Base-by-base conservation (phyloP, 2,888 invertebrate species). In the Oligia fasciuncula region DNA sequence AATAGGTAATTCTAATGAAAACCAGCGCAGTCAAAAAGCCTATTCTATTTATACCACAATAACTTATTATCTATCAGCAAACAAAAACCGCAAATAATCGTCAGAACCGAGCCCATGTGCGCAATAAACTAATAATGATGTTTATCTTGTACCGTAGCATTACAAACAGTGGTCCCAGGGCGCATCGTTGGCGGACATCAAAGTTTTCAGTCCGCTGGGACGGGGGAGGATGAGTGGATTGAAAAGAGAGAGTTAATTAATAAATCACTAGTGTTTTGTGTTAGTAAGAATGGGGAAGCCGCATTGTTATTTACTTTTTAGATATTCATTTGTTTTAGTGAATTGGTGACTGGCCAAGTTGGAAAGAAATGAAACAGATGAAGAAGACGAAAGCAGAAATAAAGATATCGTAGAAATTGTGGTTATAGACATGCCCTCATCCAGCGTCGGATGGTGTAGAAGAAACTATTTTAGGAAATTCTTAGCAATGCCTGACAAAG, bases 71-170 rank as follows among this genome's bases (percentile, higher is more conserved):
- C 3, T 76, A n/a, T 73, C 13, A 1, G 9, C 46, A n/a, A 75
- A 70, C 57, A 70, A 69, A 77, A 84, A 60, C 87, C 87, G 85
- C 88, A 90, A 90, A 85, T 79, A 69, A 85, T 69, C 73, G 5
- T 13, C 57, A 71, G 80, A 82, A 74, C 84, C 69, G 60, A 77
- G 69, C 70, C 89, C 91, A 87, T 87, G 83, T 84, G 80, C 90
- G 93, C 94, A 95, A 96, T 96, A 95, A 95, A 95, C 93, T 91
- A 92, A 93, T 96, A 95, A 96, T 95, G 93, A 90, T 94, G 93
- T 95, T 95, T 95, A 95, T 95, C 83, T 84, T 46, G 57, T 60
- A 71, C 79, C 83, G 76, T 72, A 78, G 88, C 86, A 83, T 84
- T 77, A 88, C 88, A 88, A 81, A 88, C 83, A 89, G 79, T 51